Base-by-base conservation (phyloP, 2,888 invertebrate genomes). In the Marasmarcha lunaedactyla region DNA sequence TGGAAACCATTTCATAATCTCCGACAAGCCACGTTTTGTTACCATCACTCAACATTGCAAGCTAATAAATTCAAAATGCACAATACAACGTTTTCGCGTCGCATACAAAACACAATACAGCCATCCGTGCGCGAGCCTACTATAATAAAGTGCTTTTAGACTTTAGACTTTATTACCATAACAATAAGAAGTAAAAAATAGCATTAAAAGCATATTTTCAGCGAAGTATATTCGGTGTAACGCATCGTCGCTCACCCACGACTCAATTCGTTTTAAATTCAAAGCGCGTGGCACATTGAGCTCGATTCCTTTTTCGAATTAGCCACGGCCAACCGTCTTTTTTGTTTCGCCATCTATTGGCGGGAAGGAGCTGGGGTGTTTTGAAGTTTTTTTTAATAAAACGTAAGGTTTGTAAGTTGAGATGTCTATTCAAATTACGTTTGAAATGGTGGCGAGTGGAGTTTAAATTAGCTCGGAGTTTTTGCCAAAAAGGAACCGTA, bases 231-330 rank as follows among this genome's bases (percentile, higher is more conserved):
- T 48, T 50, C 59, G 54, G 57, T 60, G 67, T 52, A 55, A 63
- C 73, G 81, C 81, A 68, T 61, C 74, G 67, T 46, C 79, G 81
- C 83, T 67, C 81, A 72, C 77, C 78, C 81, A 70, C 48, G 52
- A 51, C 55, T 59, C 59, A 55, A 59, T 60, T 60, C 59, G 55
- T 60, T 61, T 60, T 61, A 14, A 34, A 34, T 34, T 12, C 34
- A 48, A 14, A 34, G 49, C 63, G 63, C 71, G 70, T 61, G 55
- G 57, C 59, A 48, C 60, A 52, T 56, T 52, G 58, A 64, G 65
- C 71, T 76, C 76, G 72, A 78, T 79, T 77, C 72, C 79, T 78
- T 74, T 78, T 81, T 77, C 63, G 76, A 81, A 81, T 81, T 81
- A 81, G 77, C 78, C 57, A 71, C 72, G 73, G 74, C 60, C 73